Evolutionary conservation across 2,888 invertebrate species (phyloP).

Genomic region (Eremobia ochroleuca): DNA sequence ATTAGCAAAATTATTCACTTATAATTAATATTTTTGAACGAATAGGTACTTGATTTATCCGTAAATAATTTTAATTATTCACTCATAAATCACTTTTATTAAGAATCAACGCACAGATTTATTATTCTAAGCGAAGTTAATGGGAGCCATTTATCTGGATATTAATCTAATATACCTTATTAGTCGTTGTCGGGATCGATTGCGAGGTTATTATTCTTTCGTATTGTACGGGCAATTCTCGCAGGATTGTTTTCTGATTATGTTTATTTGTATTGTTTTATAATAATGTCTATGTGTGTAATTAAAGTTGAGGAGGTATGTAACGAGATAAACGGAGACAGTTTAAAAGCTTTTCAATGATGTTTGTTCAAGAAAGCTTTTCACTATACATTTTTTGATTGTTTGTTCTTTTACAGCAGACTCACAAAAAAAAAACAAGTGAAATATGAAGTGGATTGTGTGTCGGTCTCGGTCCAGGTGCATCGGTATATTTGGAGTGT

Average conservation of each 20-base stretch:
- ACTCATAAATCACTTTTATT: constrained; percentile 71
- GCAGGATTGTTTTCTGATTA: constrained; percentile 12
- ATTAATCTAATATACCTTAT: constrained; percentile 73
- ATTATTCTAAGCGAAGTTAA: constrained; percentile 73
- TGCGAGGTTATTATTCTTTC: constrained; percentile 35
- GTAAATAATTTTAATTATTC: constrained; percentile 70
- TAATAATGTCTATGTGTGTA: neutral
- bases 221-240: constrained; percentile 11
- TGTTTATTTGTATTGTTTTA: constrained; percentile 20
- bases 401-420: constrained; percentile 14
- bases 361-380: constrained; percentile 9
- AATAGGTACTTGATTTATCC: constrained; percentile 51
- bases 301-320: constrained; percentile 14
- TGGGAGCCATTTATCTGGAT: constrained; percentile 73
- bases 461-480: constrained; percentile 21
- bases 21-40: constrained; percentile 43
- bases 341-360: constrained; percentile 66
- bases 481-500: constrained; percentile 32
- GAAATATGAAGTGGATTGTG: constrained; percentile 22
- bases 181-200: constrained; percentile 65
- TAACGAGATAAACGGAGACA: constrained; percentile 40
- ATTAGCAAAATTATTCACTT: constrained; percentile 35
- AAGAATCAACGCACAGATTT: constrained; percentile 72
- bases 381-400: constrained; percentile 46
- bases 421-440: neutral